Evolutionary conservation across 2,888 invertebrate genomes (phyloP).

Genomic region (Temnothorax unifasciatus): DNA sequence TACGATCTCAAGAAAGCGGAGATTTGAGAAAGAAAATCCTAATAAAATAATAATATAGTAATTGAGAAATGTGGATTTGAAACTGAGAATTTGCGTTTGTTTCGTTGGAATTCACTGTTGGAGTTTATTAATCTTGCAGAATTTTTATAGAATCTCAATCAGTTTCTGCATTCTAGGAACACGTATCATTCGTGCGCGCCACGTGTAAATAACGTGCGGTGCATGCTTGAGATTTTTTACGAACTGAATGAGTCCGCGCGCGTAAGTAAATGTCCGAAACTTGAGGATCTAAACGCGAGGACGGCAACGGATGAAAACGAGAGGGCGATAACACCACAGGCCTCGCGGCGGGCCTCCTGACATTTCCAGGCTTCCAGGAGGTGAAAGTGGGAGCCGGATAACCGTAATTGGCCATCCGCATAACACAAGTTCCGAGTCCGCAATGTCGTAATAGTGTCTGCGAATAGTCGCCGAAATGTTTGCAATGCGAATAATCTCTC

Average conservation of each 20-base stretch:
- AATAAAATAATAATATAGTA: neutral
- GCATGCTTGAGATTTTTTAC: constrained; percentile 2
- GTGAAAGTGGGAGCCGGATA: constrained; percentile 84
- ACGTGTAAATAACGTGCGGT: neutral
- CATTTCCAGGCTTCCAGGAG: constrained; percentile 81
- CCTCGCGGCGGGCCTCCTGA: constrained; percentile 81
- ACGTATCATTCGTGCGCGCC: neutral
- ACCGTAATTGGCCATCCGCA: constrained; percentile 80
- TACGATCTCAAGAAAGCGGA: neutral
- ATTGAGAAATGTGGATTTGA: neutral
- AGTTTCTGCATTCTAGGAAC: neutral
- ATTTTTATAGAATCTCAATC: neutral
- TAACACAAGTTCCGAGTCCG: constrained; percentile 63
- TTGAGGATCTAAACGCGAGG: constrained; percentile 11
- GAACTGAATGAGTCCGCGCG: neutral
- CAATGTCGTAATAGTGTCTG: constrained; percentile 68
- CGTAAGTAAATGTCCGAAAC: neutral
- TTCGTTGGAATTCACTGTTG: neutral
- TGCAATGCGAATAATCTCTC: constrained; percentile 20
- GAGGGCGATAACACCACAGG: constrained; percentile 44
- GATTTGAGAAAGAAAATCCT: neutral
- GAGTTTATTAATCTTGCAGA: neutral
- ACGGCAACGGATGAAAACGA: constrained; percentile 43
- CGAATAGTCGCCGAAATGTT: constrained; percentile 40
- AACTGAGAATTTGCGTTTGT: too few relatives aligned